Evolutionary conservation across 2,888 invertebrate genomes (phyloP), one percentile per base, ranked within the genome.

Genomic region (Arge pagana): DNA sequence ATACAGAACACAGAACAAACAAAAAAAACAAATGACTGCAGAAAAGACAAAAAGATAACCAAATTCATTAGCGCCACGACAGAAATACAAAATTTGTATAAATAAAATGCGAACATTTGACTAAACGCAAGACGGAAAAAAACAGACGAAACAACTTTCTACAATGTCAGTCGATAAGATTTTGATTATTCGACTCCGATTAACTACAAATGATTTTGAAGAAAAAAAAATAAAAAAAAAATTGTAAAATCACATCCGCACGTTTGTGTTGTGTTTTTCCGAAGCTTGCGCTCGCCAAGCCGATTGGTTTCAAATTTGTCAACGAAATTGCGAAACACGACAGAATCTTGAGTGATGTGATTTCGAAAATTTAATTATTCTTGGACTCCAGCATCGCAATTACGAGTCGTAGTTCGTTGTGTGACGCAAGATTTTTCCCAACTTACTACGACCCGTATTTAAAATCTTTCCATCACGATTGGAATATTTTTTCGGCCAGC

Each of bases 301-400:
- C 15, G 6, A 15, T 40, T 26, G 8, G 2, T 26, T 16, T 15
- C 10, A 40, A 23, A 40, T 16, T 26, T 10, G 5, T 13, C 11
- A 33, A 4, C 15, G 15, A 39, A 24, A 39, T 10, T 40, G 10
- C 16, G n/a, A 42, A 6, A 28, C 11, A 18, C 42, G 13, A 45
- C 24, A 24, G 23, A 23, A 33, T 33, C 45, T 33, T 45, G 10
- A 16, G 21, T 16, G 10, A 10, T 33, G 33, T 33, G 33, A 33
- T 11, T 24, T 23, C 16, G 10, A 45, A 45, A 21, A 33, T 23
- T 45, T 11, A 45, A 30, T 31, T 30, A n/a, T n/a, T 30, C 13
- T 13, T 45, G 1, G 35, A 33, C 8, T 16, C 23, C 35, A 45
- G 45, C 45, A 45, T 45, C 45, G 45, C 45, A 45, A 21, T 45